Base-by-base conservation (phyloP, 2,888 invertebrate genomes). In the Lordiphosa andalusiaca region DNA sequence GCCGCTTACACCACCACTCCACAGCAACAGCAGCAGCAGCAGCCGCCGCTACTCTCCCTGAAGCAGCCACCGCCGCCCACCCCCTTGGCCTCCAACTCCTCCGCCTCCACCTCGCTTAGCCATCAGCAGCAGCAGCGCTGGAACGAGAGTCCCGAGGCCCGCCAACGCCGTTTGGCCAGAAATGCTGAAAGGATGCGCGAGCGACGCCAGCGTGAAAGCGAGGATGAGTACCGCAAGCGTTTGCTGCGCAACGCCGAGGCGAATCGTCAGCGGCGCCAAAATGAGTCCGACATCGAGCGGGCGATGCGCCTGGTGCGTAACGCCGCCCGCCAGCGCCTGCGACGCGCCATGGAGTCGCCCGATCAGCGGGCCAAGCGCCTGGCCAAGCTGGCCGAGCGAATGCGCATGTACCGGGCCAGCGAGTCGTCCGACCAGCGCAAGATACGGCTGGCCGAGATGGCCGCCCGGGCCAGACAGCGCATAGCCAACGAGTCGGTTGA, bases 141-240 rank as follows among this genome's bases (percentile, higher is more conserved):
- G 89, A 89, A 89, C 83, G 89, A 90, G 71, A 89, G 90, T 68
- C 88, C 90, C 23, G 89, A 90, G 69, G 90, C 90, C 33, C 76
- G 90, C 53, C 87, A 86, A 41, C 86, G 89, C 46, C 88, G 89
- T 42, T 72, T 90, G 72, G 89, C 89, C 49, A 87, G 90, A 62
- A 90, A 90, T 87, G 89, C 89, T 66, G 89, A 90, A 67, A 87
- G 89, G 59, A 90, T 90, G 89, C 87, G 89, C 42, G 89, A 90
- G 71, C 77, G 89, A 61, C 84, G 89, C 64, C 86, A 88, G 64
- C 88, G 89, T 49, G 89, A 90, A 81, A 83, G 84, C 39, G 89
- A 89, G 54, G 89, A 90, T 25, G 89, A 90, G 65, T 89, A 90
- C 58, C 87, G 89, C 5, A 87, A 87, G 63, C 87, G 89, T 44